Percentiles rank a stretch among this genome's conserved stretches.
Conservation (phyloP, 2,113 vertebrate species). For the Oophaga pumilio region DNA sequence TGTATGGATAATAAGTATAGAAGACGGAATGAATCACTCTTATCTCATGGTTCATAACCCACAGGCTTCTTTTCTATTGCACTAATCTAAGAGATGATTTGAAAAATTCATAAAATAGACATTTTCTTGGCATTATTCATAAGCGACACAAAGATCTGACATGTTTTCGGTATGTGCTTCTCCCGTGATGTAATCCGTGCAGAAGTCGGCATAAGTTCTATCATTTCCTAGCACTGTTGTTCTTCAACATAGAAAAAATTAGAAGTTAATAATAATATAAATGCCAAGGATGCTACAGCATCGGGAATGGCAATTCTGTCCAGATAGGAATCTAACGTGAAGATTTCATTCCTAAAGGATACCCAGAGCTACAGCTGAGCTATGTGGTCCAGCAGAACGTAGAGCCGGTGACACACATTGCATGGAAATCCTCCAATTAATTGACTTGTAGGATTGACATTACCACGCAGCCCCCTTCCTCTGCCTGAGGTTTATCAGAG, state of each 20-base stretch:
- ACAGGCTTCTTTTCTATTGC: background rate
- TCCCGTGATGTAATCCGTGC: constrained; percentile 27
- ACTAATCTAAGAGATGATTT: background rate
- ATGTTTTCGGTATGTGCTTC: background rate
- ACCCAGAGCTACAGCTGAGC: too few species aligned
- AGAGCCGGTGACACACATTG: background rate
- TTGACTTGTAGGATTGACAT: constrained; percentile 36
- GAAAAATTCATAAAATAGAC: constrained; percentile 19
- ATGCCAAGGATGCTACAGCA: background rate
- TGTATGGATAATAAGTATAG: background rate
- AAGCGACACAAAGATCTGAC: constrained; percentile 16
- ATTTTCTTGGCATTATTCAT: constrained; percentile 19
- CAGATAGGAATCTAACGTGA: background rate
- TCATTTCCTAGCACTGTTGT: background rate
- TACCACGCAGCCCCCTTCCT: constrained; percentile 7
- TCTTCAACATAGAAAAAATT: background rate
- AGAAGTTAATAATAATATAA: constrained; percentile 2
- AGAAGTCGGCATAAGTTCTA: constrained; percentile 15
- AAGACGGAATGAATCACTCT: background rate
- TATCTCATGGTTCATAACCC: background rate
- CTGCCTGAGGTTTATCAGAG: constrained; percentile 24
- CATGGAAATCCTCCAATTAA: constrained; percentile 2
- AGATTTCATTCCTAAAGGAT: background rate
- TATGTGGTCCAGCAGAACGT: background rate
- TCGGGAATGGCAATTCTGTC: background rate